Base-by-base conservation (phyloP, 2,113 vertebrate species). In the Heliornis fulica region DNA sequence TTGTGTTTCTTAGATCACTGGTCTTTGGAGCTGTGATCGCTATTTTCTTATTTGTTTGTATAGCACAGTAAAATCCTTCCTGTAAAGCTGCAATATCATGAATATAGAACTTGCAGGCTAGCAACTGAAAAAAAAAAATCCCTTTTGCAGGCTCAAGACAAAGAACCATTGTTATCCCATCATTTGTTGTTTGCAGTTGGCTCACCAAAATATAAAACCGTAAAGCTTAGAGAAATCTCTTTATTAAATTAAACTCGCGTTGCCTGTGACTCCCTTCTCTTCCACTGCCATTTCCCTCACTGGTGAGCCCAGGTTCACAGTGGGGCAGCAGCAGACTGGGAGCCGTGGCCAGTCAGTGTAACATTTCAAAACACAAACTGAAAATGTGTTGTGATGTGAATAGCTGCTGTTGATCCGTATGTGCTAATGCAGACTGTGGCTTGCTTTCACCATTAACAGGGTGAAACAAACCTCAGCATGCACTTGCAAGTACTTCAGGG, bases 371-470 rank as follows among this genome's bases (percentile, higher is more conserved):
- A 75, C 76, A 89, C 80, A 78, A 68, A 76, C 68, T 76, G 93
- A 78, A 95, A 96, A 97, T 92, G 86, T 83, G 92, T 95, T 92
- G 92, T 93, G 93, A 96, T 89, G 85, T 93, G 90, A 95, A 78
- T 86, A 56, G 46, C 83, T 87, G 56, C 86, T 75, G 72, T 70
- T 74, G 93, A 94, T 94, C 76, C 0, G 0, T 71, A 60, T 34
- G 83, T 0, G 2, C 76, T 96, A 95, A 87, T 94, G 64, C 66
- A 91, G 69, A 13, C 72, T 46, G 45, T 63, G 86, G 32, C 59
- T 87, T 95, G 70, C 72, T 94, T 95, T 88, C 71, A 70, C 85
- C 60, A 50, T 94, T 90, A 90, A 87, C 65, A 81, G 87, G 74
- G 77, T 84, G 74, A 96, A 93, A 96, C 68, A 90, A 95, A 76